Percentiles rank a stretch among this genome's conserved stretches.
phyloP scores from a whole-genome alignment of 2,113 vertebrate genomes.

The Rhinogobius similis region DNA sequence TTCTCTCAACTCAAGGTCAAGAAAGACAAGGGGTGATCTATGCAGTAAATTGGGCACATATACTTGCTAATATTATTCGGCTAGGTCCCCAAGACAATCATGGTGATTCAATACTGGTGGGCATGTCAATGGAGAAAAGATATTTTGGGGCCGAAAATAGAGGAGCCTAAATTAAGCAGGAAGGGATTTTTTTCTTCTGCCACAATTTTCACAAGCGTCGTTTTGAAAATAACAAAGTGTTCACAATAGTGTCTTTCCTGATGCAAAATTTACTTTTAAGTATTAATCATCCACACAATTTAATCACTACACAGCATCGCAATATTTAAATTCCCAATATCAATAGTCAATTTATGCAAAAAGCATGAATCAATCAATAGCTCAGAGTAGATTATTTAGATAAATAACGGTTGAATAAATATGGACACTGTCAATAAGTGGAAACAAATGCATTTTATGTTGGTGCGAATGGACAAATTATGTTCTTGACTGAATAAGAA shows the following conservation, averaged over 20 bases:
- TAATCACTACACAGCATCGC: constrained; percentile 1
- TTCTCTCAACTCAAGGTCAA: not conserved
- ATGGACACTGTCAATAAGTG: not conserved
- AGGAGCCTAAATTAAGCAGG: not conserved
- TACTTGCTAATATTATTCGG: not conserved
- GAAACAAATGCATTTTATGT: not conserved
- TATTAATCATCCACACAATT: constrained; percentile 16
- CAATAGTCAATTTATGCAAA: not conserved
- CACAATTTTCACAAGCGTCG: constrained; percentile 26
- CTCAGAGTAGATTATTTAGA: not conserved
- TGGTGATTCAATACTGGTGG: not conserved
- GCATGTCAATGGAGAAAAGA: not conserved
- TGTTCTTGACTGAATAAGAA: too few species aligned
- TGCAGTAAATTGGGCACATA: not conserved
- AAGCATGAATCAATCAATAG: not conserved
- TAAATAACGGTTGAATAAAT: too few species aligned
- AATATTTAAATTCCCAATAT: constrained; percentile 12
- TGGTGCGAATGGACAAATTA: not conserved
- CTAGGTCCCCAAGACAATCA: not conserved
- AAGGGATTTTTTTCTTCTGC: constrained; percentile 7
- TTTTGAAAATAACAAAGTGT: constrained; percentile 46
- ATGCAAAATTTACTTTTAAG: constrained; percentile 19
- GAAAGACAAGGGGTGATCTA: not conserved
- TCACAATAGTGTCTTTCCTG: constrained; percentile 20
- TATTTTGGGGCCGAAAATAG: constrained; percentile 1